Base-by-base conservation (phyloP, 2,113 vertebrate species). In the Xyrauchen texanus region DNA sequence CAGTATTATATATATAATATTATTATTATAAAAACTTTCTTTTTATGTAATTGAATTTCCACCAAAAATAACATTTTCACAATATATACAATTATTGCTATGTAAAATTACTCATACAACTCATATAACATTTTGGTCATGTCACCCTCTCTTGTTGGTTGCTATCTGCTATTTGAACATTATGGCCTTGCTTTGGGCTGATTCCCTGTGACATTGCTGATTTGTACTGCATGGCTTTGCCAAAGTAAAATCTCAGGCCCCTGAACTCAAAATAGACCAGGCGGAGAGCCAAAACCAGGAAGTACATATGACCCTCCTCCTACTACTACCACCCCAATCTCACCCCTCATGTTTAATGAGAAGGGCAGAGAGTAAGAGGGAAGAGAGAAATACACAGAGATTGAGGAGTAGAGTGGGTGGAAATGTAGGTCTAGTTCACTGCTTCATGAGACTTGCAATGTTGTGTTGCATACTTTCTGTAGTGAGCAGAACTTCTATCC, bases 191-290 rank as follows among this genome's bases (percentile, higher is more conserved):
- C 67, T 68, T 81, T 77, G 69, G 78, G 71, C 58, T 83, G 68
- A 81, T 86, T 84, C 79, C 81, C 77, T 73, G 68, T 85, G 82
- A 86, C 84, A 84, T 84, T 78, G 67, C 72, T 85, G 85, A 86
- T 86, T 84, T 85, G 82, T 85, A 77, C 77, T 81, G 63, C 61
- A 79, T 77, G 83, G 81, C 66, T 86, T 82, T 67, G 65, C 81
- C 76, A 86, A 89, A 88, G 80, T 85, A 85, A 87, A 73, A 88
- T 88, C 87, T 76, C 82, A 88, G 87, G 87, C 84, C 82, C 82
- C 53, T 70, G 81, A 78, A 83, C 87, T 87, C 81, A 86, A 90
- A 91, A 91, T 87, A 88, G 87, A 88, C 84, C 65, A 82, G 91
- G 90, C 89, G 78, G 65, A 15, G 60, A 76, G 87, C 87, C 91